These are phyloP conservation scores for Hirtodrosophila duncani DNA, from an alignment of 2,888 invertebrate genomes.

Conservation along the genomic window DNA sequence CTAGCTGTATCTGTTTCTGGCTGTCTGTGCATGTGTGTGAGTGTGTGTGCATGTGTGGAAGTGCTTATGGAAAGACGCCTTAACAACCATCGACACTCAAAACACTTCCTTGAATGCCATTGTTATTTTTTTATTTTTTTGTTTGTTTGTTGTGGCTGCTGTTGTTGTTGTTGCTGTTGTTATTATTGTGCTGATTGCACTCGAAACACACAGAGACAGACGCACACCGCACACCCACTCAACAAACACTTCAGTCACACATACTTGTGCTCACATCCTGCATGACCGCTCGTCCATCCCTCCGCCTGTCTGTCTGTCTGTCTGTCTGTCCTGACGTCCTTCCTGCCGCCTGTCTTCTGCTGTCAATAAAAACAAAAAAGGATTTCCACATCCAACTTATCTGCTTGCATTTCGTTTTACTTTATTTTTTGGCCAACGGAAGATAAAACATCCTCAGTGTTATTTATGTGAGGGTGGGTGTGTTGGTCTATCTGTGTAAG, in stretches of 20 bases:
- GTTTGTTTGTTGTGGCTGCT: not conserved
- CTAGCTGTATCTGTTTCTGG: no score
- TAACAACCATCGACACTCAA: constrained; percentile 47
- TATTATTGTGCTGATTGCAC: constrained; percentile 56
- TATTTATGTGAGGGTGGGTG: constrained; percentile 57
- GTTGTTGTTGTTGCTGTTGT: constrained; percentile 18
- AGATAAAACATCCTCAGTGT: constrained; percentile 38
- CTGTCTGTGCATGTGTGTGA: no score
- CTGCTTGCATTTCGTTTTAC: constrained; percentile 53
- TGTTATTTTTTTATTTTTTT: constrained; percentile 22
- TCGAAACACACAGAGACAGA: constrained; percentile 48
- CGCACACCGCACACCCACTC: constrained; percentile 60
- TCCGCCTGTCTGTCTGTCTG: constrained; percentile 20
- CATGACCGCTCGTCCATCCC: constrained; percentile 14
- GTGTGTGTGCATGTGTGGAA: no score
- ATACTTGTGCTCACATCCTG: constrained; percentile 35
- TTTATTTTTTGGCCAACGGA: constrained; percentile 20
- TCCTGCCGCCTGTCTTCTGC: constrained; percentile 37
- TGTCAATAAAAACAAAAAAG: constrained; percentile 62
- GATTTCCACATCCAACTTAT: constrained; percentile 25
- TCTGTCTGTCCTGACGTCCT: constrained; percentile 18
- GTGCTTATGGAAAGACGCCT: constrained; percentile 23
- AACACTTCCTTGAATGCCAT: constrained; percentile 41
- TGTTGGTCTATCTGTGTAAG: no score
- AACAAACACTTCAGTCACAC: constrained; percentile 49